Evolutionary conservation across 1,140 invertebrate species (phyloP).

Genomic region (Epicauta chinensis): DNA sequence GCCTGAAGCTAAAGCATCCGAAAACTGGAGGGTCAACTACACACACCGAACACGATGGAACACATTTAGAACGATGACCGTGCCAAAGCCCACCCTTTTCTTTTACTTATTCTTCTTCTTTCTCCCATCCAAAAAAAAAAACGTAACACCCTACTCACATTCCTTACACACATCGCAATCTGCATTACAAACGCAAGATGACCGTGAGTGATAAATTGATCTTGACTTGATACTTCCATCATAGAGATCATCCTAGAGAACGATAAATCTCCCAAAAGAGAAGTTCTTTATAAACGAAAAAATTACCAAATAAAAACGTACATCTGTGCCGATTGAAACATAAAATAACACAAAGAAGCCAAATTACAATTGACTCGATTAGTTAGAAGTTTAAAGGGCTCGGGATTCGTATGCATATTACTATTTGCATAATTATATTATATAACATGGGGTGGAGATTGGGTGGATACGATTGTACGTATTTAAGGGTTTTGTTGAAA

Average conservation of each 20-base stretch:
- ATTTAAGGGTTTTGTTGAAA: neutral
- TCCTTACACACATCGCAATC: constrained; percentile 27
- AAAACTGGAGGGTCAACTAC: constrained; percentile 13
- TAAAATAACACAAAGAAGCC: too few species aligned
- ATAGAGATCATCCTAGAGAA: too few species aligned
- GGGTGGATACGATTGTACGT: too few species aligned
- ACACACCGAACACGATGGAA: neutral
- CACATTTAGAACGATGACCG: constrained; percentile 10
- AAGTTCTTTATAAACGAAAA: too few species aligned
- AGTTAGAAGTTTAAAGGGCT: neutral
- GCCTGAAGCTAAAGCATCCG: constrained; percentile 18
- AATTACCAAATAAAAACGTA: too few species aligned
- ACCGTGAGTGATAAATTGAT: constrained; percentile 21
- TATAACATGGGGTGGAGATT: neutral
- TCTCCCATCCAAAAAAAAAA: constrained; percentile 6
- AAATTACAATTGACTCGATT: too few species aligned
- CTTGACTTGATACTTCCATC: too few species aligned
- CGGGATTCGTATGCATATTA: neutral
- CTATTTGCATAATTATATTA: neutral
- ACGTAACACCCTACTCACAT: constrained; percentile 16
- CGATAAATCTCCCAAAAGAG: too few species aligned
- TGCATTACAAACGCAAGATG: constrained; percentile 28
- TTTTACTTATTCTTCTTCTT: too few species aligned
- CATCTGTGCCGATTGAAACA: too few species aligned
- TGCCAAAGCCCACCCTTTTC: constrained; percentile 10